Evolutionary conservation across 2,888 invertebrate genomes (phyloP).

Genomic region (Philereme vetulata): DNA sequence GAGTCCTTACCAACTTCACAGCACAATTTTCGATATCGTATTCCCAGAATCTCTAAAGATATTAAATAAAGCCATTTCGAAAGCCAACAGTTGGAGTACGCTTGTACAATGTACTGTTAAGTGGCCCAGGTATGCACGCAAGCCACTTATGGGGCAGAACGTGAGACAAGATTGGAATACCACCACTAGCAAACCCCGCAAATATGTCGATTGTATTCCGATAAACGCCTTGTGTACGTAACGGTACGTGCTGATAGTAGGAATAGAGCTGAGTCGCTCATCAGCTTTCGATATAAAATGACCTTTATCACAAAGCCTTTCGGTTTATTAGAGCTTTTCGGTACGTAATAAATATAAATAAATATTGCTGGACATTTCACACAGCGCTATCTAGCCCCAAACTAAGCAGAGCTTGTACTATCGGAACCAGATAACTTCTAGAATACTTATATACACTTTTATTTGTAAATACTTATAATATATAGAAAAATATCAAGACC

Average conservation of each 20-base stretch:
- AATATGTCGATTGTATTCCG: conserved; percentile 32
- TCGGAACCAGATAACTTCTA: no score
- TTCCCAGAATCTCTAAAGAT: conserved; percentile 12
- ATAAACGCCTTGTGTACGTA: conserved; percentile 18
- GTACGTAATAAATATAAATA: no score
- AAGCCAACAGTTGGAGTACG: conserved; percentile 12
- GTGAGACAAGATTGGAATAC: conserved; percentile 30
- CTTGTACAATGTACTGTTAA: conserved; percentile 10
- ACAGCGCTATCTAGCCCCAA: no score
- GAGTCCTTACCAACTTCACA: no score
- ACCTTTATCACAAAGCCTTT: no score
- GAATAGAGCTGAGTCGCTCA: background rate
- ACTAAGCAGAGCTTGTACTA: no score
- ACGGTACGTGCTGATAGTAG: conserved; percentile 15
- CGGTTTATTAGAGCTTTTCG: no score
- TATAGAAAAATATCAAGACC: no score
- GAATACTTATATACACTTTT: no score
- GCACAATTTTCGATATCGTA: conserved; percentile 4
- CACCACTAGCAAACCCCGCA: conserved; percentile 25
- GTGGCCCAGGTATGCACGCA: conserved; percentile 22
- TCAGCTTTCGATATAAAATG: background rate
- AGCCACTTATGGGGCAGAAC: conserved; percentile 31
- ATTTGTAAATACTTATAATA: no score
- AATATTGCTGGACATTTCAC: no score
- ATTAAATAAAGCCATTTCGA: conserved; percentile 24